Evolutionary conservation across 2,888 invertebrate species (phyloP).

Genomic region (Ophioninae sp.): DNA sequence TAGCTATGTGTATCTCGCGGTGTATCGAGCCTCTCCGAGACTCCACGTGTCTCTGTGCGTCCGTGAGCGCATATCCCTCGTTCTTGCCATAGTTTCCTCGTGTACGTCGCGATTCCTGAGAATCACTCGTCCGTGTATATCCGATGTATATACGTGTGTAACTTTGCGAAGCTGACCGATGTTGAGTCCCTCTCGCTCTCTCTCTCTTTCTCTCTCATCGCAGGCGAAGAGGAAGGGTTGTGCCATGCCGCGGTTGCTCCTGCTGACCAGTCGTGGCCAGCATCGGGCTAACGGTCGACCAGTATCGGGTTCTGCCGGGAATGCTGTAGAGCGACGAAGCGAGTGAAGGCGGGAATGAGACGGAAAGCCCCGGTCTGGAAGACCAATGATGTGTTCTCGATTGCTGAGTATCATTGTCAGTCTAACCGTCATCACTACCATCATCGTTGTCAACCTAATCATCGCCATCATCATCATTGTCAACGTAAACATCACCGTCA

Average conservation of each 20-base stretch:
- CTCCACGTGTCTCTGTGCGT: background rate
- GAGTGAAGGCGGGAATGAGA: background rate
- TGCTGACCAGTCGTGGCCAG: conserved; percentile 37
- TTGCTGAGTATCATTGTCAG: conserved; percentile 33
- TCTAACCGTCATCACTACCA: background rate
- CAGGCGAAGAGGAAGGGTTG: conserved; percentile 33
- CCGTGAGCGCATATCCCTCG: conserved; percentile 9
- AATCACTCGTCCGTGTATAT: conserved; percentile 41
- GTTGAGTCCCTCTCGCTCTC: conserved; percentile 37
- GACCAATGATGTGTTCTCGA: conserved; percentile 37
- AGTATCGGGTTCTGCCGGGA: conserved; percentile 32
- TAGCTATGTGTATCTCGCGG: conserved; percentile 21
- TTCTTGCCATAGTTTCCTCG: conserved; percentile 25
- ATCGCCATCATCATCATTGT: conserved; percentile 45
- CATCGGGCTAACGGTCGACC: conserved; percentile 55
- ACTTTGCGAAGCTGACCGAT: conserved; percentile 53
- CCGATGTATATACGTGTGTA: background rate
- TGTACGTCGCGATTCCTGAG: conserved; percentile 31
- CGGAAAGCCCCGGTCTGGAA: conserved; percentile 14
- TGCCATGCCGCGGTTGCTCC: conserved; percentile 33
- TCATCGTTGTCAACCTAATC: conserved; percentile 14
- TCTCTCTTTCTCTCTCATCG: conserved; percentile 22
- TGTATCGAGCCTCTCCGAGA: conserved; percentile 4
- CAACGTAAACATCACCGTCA: no score
- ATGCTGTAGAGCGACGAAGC: background rate